These are phyloP conservation scores for Lasioglossum malachurum DNA, from an alignment of 2,888 invertebrate species.

Conservation along the genomic window DNA sequence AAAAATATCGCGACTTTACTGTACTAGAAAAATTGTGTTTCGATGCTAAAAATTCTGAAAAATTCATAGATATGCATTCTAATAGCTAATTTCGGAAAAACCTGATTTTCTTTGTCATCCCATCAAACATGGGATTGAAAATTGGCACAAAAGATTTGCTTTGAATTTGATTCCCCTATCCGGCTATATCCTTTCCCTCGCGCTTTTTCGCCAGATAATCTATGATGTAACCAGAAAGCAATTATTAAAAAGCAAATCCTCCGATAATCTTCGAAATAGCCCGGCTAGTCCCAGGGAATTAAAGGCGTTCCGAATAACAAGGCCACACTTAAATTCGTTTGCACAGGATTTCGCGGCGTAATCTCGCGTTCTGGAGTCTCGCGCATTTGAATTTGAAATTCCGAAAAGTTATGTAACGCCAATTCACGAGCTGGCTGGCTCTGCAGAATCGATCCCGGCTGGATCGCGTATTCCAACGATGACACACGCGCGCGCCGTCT, in stretches of 20 bases:
- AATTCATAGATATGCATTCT: no score
- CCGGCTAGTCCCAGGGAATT: background rate
- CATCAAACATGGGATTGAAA: no score
- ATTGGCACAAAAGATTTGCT: no score
- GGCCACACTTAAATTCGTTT: background rate
- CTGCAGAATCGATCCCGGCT: background rate
- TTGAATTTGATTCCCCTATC: no score
- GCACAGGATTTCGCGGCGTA: background rate
- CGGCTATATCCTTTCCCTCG: no score
- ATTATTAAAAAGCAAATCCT: background rate
- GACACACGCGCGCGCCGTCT: background rate
- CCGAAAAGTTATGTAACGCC: constrained; percentile 4
- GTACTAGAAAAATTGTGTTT: no score
- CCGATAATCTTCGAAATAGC: background rate
- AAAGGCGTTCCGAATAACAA: background rate
- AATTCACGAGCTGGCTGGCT: background rate
- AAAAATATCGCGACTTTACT: no score
- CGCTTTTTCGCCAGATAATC: background rate
- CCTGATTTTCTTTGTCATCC: no score
- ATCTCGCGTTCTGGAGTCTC: background rate
- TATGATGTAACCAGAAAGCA: background rate
- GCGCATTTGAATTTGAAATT: constrained; percentile 4
- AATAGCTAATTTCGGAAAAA: no score
- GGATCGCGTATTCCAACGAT: constrained; percentile 11
- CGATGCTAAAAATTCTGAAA: no score